Conservation (phyloP, 2,888 invertebrate genomes). For the Linnaemya tessellans region DNA sequence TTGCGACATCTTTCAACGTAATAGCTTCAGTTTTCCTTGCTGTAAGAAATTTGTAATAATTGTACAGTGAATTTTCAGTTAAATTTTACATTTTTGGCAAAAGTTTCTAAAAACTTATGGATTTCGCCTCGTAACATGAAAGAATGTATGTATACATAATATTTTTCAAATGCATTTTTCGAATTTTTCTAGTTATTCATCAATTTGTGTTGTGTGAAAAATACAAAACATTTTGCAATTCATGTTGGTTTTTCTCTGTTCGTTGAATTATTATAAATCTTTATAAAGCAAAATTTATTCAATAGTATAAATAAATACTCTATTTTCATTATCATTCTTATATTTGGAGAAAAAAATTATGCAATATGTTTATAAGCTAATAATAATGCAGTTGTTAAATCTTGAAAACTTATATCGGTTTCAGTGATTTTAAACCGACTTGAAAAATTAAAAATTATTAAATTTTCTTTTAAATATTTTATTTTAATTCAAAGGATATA, state of each 20-base stretch:
- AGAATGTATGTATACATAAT: background rate
- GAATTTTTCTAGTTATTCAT: conserved; percentile 21
- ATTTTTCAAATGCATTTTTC: conserved; percentile 41
- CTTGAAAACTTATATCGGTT: background rate
- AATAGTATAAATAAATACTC: background rate
- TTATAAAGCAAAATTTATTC: background rate
- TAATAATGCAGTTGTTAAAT: background rate
- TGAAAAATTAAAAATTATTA: background rate
- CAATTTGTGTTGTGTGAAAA: conserved; percentile 50
- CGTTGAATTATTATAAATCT: background rate
- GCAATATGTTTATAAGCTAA: background rate
- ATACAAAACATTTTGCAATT: conserved; percentile 41
- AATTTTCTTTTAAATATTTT: background rate
- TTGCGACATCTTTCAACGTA: too few species aligned
- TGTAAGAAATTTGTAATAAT: too few species aligned
- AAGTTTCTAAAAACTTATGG: background rate
- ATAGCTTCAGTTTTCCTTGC: too few species aligned
- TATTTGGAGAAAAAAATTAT: background rate
- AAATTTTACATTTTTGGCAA: too few species aligned
- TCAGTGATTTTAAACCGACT: background rate
- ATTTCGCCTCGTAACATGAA: background rate
- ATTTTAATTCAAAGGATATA: background rate
- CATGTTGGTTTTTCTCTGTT: background rate
- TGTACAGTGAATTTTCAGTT: too few species aligned
- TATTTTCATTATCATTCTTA: background rate